phyloP scores from a whole-genome alignment of 2,888 invertebrate species.

The Orthonevra nobilis region DNA sequence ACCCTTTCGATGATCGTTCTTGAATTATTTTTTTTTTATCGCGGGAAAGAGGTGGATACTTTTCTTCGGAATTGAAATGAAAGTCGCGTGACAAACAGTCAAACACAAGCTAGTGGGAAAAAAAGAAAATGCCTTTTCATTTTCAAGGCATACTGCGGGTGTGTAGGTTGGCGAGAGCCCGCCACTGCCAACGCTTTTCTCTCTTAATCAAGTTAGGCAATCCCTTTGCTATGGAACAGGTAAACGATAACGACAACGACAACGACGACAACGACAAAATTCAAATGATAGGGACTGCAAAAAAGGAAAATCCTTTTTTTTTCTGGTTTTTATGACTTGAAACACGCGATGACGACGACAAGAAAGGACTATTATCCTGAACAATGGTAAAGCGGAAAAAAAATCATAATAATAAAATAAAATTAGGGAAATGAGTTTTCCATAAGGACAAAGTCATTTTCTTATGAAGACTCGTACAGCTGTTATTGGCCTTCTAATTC shows the following conservation, averaged over 20 bases:
- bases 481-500: constrained; percentile 50
- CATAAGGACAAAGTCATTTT: constrained; percentile 17
- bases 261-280: constrained; percentile 36
- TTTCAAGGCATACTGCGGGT: constrained; percentile 3
- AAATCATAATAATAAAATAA: background rate
- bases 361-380: constrained; percentile 40
- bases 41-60: too few relatives aligned
- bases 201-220: constrained; percentile 61
- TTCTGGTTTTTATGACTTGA: constrained; percentile 60
- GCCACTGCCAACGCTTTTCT: too few relatives aligned
- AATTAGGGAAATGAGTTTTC: constrained; percentile 43
- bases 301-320: constrained; percentile 33
- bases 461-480: constrained; percentile 7
- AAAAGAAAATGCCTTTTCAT: constrained; percentile 32
- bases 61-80: constrained; percentile 52
- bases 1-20: constrained; percentile 49
- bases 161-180: too few relatives aligned
- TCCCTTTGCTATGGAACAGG: constrained; percentile 33
- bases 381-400: constrained; percentile 49
- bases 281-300: constrained; percentile 40
- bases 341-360: constrained; percentile 49
- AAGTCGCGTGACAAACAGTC: constrained; percentile 57
- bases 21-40: constrained; percentile 54
- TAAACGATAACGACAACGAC: too few relatives aligned
- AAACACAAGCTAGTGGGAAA: background rate